Evolutionary conservation across 1,140 invertebrate genomes (phyloP), one percentile per base, ranked within the genome.

Genomic region (Achatina immaculata): DNA sequence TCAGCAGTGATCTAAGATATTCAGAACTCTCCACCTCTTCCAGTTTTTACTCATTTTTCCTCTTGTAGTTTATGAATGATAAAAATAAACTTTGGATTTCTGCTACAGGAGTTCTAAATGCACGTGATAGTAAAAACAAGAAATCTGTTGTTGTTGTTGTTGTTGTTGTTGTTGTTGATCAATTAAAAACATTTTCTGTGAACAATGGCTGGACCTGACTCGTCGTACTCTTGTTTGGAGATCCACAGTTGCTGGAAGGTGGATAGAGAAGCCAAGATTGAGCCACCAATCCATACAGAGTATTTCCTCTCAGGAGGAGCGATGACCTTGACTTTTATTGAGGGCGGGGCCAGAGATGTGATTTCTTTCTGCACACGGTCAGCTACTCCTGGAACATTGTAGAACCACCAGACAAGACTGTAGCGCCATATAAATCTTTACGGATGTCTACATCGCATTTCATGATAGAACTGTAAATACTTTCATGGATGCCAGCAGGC

Each of bases 381-480:
- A 80, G 94, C 95, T 87, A 95, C 95, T 92, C 96, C 96, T 74
- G 96, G 96, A 93, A 97, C 96, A 98, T 98, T 92, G 93, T 93
- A 83, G 92, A 91, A 82, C 92, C 92, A 84, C 92, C 92, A 48
- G 93, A 93, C 31, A 93, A 88, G 38, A 93, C 92, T 80, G 91
- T 96, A 94, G 97, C 97, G 92, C 38, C 68, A 95, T 96, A 97
- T 92, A 97, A 91, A 92, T 97, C 96, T 93, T 94, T 96, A 90
- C 95, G 93, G 92, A 96, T 96, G 87, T 96, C 95, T 82, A 96
- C 94, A 80, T 90, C 89, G 78, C 89, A 88, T 71, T 86, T 86
- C 88, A 89, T 71, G 36, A 71, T 71, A 9, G 38, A 7, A 24
- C 7, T 43, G 38, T 43, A 43, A 14, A n/a, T 43, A 16, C 38